Evolutionary conservation across 2,113 vertebrate species (phyloP).

Genomic region (Oxyruncus cristatus): DNA sequence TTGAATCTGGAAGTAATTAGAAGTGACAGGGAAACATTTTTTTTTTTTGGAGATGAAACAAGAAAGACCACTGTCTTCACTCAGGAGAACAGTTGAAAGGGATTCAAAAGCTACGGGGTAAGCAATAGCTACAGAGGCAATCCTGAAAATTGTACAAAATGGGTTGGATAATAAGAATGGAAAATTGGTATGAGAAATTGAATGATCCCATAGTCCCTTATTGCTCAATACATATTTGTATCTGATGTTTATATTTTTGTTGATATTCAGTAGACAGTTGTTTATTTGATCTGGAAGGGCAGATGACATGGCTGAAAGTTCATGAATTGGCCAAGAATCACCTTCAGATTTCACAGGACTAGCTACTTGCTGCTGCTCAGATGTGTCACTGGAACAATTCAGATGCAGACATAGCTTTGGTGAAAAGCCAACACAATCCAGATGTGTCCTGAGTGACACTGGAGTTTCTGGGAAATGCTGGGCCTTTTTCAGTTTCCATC

Average conservation of each 20-base stretch:
- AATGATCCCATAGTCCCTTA: neutral
- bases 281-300: neutral
- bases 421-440: neutral
- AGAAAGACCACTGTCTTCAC: neutral
- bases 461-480: neutral
- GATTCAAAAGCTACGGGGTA: neutral
- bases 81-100: neutral
- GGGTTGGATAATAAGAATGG: neutral
- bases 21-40: neutral
- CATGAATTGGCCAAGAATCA: neutral
- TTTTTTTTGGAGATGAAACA: neutral
- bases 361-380: neutral
- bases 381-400: neutral
- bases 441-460: neutral
- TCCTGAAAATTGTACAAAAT: neutral
- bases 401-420: neutral
- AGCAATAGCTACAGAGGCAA: neutral
- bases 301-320: neutral
- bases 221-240: neutral
- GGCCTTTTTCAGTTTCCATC: neutral
- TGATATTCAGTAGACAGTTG: neutral
- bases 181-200: neutral
- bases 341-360: neutral
- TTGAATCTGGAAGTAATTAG: neutral
- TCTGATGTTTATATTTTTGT: neutral